These are phyloP conservation scores for Hirtodrosophila trivittata DNA, from an alignment of 2,888 invertebrate species.

Conservation along the genomic window DNA sequence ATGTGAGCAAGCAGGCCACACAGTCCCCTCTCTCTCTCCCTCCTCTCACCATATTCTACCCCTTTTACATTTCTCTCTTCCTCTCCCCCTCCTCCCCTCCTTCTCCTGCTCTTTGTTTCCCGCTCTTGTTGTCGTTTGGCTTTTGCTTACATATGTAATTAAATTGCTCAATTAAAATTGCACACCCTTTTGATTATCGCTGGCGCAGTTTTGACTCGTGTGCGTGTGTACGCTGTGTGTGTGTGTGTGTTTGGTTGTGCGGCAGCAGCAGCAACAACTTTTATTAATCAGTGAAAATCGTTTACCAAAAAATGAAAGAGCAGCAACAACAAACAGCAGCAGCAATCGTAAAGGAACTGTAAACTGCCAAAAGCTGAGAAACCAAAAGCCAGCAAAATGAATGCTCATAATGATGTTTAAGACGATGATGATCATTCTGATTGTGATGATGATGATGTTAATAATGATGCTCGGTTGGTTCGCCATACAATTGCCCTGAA, in stretches of 20 bases:
- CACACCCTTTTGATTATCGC: slow-evolving; percentile 83
- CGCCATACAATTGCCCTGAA: slow-evolving; percentile 64
- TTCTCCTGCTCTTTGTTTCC: not conserved
- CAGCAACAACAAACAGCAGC: slow-evolving; percentile 9
- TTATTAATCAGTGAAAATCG: slow-evolving; percentile 75
- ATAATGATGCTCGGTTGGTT: slow-evolving; percentile 29
- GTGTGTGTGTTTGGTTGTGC: slow-evolving; percentile 17
- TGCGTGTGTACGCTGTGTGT: slow-evolving; percentile 8
- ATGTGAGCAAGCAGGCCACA: slow-evolving; percentile 39
- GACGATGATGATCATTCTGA: slow-evolving; percentile 19
- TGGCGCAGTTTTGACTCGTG: slow-evolving; percentile 47
- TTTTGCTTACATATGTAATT: slow-evolving; percentile 82
- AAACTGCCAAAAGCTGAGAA: slow-evolving; percentile 28
- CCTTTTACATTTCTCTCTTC: slow-evolving; percentile 7
- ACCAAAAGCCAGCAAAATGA: slow-evolving; percentile 39
- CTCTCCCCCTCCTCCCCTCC: slow-evolving; percentile 3
- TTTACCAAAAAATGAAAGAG: slow-evolving; percentile 52
- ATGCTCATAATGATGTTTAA: slow-evolving; percentile 15
- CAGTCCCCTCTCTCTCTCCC: too few species aligned
- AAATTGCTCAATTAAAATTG: slow-evolving; percentile 84
- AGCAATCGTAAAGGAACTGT: not conserved
- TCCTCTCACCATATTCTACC: too few species aligned
- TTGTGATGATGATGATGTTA: slow-evolving; percentile 34
- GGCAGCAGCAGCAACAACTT: slow-evolving; percentile 39
- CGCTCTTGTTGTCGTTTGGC: slow-evolving; percentile 47